Conservation (phyloP, 2,888 invertebrate genomes). For the Augochlorella aurata region DNA sequence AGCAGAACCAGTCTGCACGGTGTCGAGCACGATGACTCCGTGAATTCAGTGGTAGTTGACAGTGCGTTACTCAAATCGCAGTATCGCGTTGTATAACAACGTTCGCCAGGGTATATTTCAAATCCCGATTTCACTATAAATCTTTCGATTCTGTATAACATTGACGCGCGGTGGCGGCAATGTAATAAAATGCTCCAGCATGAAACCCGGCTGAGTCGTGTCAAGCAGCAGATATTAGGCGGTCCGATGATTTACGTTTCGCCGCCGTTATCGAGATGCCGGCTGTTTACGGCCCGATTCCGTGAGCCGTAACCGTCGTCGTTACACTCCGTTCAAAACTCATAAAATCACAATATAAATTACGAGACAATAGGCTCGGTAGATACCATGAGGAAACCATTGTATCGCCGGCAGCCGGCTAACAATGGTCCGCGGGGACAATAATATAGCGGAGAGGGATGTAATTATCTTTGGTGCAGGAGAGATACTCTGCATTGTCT, state of each 20-base stretch:
- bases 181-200: slow-evolving; percentile 22
- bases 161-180: slow-evolving; percentile 7
- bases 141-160: slow-evolving; percentile 2
- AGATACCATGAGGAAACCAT: slow-evolving; percentile 64
- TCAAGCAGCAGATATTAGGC: slow-evolving; percentile 17
- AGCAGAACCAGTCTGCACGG: background rate
- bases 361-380: slow-evolving; percentile 60
- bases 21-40: background rate
- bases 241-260: slow-evolving; percentile 50
- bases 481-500: slow-evolving; percentile 69
- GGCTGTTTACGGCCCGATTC: slow-evolving; percentile 46
- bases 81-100: background rate
- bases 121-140: background rate
- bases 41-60: background rate
- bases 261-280: slow-evolving; percentile 25
- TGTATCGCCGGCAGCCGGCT: slow-evolving; percentile 68
- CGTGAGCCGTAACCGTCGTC: slow-evolving; percentile 11
- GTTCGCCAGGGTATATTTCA: background rate
- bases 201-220: background rate
- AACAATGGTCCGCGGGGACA: slow-evolving; percentile 75
- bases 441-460: slow-evolving; percentile 77
- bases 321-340: slow-evolving; percentile 59
- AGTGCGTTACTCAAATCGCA: background rate
- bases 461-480: slow-evolving; percentile 73
- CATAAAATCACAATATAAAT: slow-evolving; percentile 68